Evolutionary conservation across 2,888 invertebrate species (phyloP).

Genomic region (Aspidiotus destructor): DNA sequence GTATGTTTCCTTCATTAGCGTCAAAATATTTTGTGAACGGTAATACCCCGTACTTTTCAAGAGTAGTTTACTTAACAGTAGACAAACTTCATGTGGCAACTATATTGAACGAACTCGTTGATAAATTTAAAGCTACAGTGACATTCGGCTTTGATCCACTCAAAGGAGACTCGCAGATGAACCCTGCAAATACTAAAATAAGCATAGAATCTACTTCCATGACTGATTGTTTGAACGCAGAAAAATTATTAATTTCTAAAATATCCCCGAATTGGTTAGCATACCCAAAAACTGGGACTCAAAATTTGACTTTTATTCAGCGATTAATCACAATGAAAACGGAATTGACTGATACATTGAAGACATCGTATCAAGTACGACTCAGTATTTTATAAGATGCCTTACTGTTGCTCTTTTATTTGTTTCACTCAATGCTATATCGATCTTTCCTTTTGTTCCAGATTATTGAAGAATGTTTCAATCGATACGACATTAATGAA

Average conservation of each 20-base stretch:
- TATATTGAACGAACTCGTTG: slow-evolving; percentile 43
- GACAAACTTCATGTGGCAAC: slow-evolving; percentile 42
- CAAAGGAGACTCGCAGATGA: slow-evolving; percentile 45
- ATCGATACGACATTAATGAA: slow-evolving; percentile 58
- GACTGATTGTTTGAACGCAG: slow-evolving; percentile 42
- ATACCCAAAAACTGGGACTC: slow-evolving; percentile 37
- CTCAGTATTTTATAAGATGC: background rate
- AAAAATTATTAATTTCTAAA: slow-evolving; percentile 40
- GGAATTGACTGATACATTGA: slow-evolving; percentile 8
- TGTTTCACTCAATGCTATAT: background rate
- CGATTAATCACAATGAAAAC: background rate
- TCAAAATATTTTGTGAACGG: slow-evolving; percentile 39
- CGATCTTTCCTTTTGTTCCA: slow-evolving; percentile 41
- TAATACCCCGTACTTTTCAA: slow-evolving; percentile 35
- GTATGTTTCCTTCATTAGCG: slow-evolving; percentile 36
- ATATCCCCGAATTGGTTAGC: slow-evolving; percentile 44
- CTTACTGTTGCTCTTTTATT: background rate
- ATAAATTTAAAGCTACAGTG: slow-evolving; percentile 44
- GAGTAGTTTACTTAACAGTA: slow-evolving; percentile 39
- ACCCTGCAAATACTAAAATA: slow-evolving; percentile 43
- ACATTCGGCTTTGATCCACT: slow-evolving; percentile 52
- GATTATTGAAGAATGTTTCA: slow-evolving; percentile 54
- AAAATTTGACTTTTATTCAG: slow-evolving; percentile 22
- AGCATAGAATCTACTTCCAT: slow-evolving; percentile 45
- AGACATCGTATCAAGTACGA: slow-evolving; percentile 15